Evolutionary conservation across 2,113 vertebrate species (phyloP), one percentile per base, ranked within the genome.

Genomic region (Aldabrachelys gigantea): DNA sequence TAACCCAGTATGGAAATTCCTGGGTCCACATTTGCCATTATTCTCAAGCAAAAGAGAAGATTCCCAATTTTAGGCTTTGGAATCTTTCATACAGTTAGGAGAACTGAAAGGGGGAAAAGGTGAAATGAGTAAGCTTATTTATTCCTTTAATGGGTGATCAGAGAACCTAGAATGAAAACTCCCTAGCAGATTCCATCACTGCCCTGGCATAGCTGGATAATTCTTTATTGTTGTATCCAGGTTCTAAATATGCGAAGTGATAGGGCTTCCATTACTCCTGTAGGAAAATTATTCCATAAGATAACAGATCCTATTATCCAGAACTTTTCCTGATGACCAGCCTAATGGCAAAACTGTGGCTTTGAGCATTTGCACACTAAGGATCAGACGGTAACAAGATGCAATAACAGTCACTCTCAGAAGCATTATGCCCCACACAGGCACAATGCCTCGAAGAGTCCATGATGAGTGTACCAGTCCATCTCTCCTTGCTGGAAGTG

Each of bases 31-130:
- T 52, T 57, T 54, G 25, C 49, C 16, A 41, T 47, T 89, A 47
- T 50, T 82, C 22, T 12, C 9, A 78, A 80, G 29, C 0, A 41
- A 75, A 81, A 84, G n/a, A 17, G 1, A 0, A 2, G 0, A 72
- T 3, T 84, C 22, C 41, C 49, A 22, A 6, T 41, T 89, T 89
- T 69, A 53, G 65, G 6, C 29, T 53, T 95, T 44, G 41, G 69
- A 16, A 85, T 59, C 3, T 90, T 93, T 38, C 44, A 53, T 27
- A 78, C 62, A 57, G 8, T 31, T 65, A 82, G 31, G 8, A 25
- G 38, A 94, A 85, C 2, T 41, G 24, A 59, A 76, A 82, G 50
- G 44, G 41, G 79, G 82, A 72, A 11, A 44, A 41, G 16, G 84
- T 75, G 27, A 87, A 5, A 3, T 69, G 31, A 16, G 25, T 49